A percentile compares a stretch with the other conserved stretches of the same genome.
Evolutionary conservation across 2,797 vertebrate genomes (phyloP).

Genomic region (Sitta carolinensis): DNA sequence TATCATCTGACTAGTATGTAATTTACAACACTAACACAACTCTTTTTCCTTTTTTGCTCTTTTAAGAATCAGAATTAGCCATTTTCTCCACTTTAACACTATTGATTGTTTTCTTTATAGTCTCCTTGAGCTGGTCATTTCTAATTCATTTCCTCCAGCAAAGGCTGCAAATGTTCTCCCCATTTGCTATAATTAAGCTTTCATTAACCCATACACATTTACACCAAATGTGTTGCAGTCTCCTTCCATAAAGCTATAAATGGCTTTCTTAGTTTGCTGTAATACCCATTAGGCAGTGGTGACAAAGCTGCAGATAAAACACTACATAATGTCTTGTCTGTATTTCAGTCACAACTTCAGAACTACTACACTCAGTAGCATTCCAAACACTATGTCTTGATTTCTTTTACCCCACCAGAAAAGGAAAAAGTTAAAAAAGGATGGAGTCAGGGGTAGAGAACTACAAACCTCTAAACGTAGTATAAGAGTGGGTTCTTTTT

Average conservation of each 20-base stretch:
- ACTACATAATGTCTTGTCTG: neutral
- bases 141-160: neutral
- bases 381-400: neutral
- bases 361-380: neutral
- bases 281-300: neutral
- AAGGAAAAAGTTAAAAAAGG: fast-evolving
- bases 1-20: neutral
- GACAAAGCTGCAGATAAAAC: neutral
- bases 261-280: neutral
- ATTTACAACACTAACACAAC: neutral
- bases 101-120: slow-evolving; percentile 37
- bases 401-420: neutral
- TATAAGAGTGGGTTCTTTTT: neutral
- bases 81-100: neutral
- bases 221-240: neutral
- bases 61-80: neutral
- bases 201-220: slow-evolving; percentile 28
- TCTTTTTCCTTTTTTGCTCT: neutral
- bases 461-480: neutral
- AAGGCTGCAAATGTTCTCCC: neutral
- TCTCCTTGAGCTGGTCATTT: neutral
- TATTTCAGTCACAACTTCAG: neutral
- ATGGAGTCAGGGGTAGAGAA: fast-evolving
- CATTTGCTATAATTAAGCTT: slow-evolving; percentile 45
- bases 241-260: neutral